Conservation (phyloP, 2,113 vertebrate genomes). For the Holacanthus passer region DNA sequence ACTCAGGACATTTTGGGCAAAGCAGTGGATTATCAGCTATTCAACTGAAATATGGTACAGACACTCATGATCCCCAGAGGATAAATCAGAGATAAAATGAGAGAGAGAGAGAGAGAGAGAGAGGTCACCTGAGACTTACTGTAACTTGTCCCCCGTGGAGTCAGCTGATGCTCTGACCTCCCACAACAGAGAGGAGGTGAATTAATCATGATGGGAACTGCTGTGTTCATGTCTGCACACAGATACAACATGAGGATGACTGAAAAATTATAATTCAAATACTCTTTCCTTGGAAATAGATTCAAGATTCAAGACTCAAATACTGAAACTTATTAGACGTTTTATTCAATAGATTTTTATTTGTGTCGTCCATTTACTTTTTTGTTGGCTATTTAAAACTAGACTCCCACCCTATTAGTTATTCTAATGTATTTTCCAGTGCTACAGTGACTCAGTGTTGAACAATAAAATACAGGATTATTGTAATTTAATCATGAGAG, state of each 20-base stretch:
- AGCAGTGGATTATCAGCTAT: too few relatives aligned
- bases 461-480: neutral
- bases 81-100: too few relatives aligned
- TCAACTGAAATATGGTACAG: too few relatives aligned
- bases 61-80: too few relatives aligned
- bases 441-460: neutral
- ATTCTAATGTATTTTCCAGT: neutral
- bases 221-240: neutral
- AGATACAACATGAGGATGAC: neutral
- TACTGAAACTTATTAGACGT: neutral
- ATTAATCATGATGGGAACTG: constrained; percentile 49
- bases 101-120: neutral
- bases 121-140: constrained; percentile 24
- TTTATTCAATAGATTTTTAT: neutral
- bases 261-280: too few relatives aligned
- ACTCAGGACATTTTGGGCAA: too few relatives aligned
- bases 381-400: too few relatives aligned
- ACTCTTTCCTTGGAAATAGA: too few relatives aligned
- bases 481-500: neutral
- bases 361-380: neutral
- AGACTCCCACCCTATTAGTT: too few relatives aligned
- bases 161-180: constrained; percentile 4
- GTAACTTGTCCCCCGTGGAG: neutral
- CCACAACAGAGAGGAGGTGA: constrained; percentile 20
- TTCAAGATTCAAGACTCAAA: too few relatives aligned